Evolutionary conservation across 2,888 invertebrate genomes (phyloP).

Genomic region (Macrophya annulata): DNA sequence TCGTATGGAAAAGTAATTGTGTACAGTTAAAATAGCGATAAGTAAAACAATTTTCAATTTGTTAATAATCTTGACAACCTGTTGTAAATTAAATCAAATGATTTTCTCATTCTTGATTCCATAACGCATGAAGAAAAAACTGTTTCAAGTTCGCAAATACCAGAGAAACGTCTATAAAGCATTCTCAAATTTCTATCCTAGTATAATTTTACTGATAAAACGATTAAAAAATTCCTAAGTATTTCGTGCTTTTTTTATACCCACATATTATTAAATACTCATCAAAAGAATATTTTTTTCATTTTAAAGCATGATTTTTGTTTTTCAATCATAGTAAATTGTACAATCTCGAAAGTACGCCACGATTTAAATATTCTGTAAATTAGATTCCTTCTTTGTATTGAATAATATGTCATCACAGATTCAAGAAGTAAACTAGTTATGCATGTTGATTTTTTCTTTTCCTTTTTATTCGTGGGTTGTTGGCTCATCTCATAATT

Average conservation of each 20-base stretch:
- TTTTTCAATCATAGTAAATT: not conserved
- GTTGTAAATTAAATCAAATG: not conserved
- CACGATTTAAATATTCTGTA: not conserved
- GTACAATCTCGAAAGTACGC: not conserved
- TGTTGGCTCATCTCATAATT: not conserved
- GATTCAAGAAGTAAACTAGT: too few species aligned
- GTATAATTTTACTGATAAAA: not conserved
- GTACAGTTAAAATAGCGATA: not conserved
- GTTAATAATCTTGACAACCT: not conserved
- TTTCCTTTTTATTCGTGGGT: not conserved
- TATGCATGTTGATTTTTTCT: not conserved
- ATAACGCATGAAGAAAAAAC: conserved; percentile 18
- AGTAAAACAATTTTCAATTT: not conserved
- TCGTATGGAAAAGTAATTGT: conserved; percentile 3
- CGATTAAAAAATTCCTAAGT: not conserved
- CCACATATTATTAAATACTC: not conserved
- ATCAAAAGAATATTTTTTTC: not conserved
- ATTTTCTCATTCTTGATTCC: not conserved
- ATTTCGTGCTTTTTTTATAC: not conserved
- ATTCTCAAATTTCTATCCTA: not conserved
- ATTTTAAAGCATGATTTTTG: not conserved
- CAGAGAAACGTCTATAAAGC: not conserved
- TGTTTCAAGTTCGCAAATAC: not conserved
- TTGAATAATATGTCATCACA: not conserved
- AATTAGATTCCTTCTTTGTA: not conserved